Percentiles rank a stretch among this genome's conserved stretches.
These are phyloP conservation scores for Hoplodrina ambigua DNA, from an alignment of 2,888 invertebrate species.

Conservation along the genomic window DNA sequence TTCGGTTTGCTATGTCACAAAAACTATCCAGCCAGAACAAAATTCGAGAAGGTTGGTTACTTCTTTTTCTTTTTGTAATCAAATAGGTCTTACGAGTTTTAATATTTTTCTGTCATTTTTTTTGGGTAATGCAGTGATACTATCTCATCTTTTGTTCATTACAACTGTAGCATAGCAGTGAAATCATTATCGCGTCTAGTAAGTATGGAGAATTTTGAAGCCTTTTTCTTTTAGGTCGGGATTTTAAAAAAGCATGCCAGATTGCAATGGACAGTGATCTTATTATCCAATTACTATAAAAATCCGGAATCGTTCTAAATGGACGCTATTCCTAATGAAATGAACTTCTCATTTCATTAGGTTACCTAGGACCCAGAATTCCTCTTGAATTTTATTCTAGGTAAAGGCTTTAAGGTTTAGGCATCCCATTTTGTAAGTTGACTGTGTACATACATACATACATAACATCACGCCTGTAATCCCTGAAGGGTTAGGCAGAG, in stretches of 20 bases:
- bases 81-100: neutral
- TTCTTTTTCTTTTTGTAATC: neutral
- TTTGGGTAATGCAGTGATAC: neutral
- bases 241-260: constrained; percentile 8
- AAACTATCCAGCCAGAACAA: neutral
- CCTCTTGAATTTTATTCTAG: neutral
- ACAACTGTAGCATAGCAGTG: neutral
- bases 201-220: neutral
- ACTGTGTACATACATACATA: too few species aligned
- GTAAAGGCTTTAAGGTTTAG: neutral
- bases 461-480: too few species aligned
- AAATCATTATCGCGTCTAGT: neutral
- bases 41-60: constrained; percentile 4
- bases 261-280: constrained; percentile 11
- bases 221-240: neutral
- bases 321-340: neutral
- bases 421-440: neutral
- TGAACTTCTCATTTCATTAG: neutral
- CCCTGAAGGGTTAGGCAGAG: too few species aligned
- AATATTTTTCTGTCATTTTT: neutral
- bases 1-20: neutral
- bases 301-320: constrained; percentile 2
- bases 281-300: constrained; percentile 4
- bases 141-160: too few species aligned
- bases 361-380: neutral